Evolutionary conservation across 2,113 vertebrate genomes (phyloP), one percentile per base, ranked within the genome.

Genomic region (Mesoclemmys tuberculata): DNA sequence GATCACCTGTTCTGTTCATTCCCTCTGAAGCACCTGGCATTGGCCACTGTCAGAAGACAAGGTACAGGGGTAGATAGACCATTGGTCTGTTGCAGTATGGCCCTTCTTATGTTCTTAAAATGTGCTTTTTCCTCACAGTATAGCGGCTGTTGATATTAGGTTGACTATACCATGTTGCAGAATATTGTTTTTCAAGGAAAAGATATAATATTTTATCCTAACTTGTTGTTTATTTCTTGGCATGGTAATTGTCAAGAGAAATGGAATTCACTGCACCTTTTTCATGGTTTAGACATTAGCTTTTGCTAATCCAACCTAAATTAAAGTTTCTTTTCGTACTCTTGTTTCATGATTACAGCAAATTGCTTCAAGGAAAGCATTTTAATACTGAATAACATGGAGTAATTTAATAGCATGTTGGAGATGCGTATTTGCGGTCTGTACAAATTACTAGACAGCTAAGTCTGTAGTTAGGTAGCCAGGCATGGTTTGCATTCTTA

Each of bases 301-400:
- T 16, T 95, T 97, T 97, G 78, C 96, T 85, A 92, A 91, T 79
- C n/a, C 51, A 92, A 82, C 82, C 81, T 91, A 86, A 84, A 89
- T 97, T 96, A 90, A 95, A 89, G 18, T 54, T 94, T 74, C 9
- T 87, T 88, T 93, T 88, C 55, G 80, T 49, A 56, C 38, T 95
- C 55, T 97, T 94, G 31, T 95, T 89, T 87, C 94, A 58, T 74
- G 58, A 51, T 91, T 95, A 86, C 85, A 88, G 26, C 44, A 96
- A 93, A 90, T 93, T 97, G 88, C 68, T 97, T 87, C 61, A 81
- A 94, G 82, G 31, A 46, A 93, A 95, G 35, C 14, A n/a, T 58
- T 97, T 96, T 95, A 95, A 93, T 92, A 68, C 29, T 90, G 90
- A 89, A 56, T 90, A 94, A 88, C 2, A 10, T 89, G 55, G 38